A percentile compares a stretch with the other conserved stretches of the same genome.
These are phyloP conservation scores for Axea sp. DNA, from an alignment of 2,888 invertebrate species.

Conservation along the genomic window DNA sequence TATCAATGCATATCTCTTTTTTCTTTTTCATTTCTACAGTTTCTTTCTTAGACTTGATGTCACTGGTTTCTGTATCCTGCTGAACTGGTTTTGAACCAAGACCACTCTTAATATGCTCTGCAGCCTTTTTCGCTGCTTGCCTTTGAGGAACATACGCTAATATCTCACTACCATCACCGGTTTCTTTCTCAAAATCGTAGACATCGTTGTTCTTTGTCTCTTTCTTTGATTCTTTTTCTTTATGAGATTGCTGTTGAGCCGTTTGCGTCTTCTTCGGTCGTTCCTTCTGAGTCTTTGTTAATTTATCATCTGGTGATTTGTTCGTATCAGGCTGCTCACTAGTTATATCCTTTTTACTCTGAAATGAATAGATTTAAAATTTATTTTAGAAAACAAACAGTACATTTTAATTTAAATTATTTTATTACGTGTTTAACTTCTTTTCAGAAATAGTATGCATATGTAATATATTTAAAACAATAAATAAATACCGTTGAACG, in stretches of 20 bases:
- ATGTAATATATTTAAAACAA: no score
- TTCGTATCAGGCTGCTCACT: slow-evolving; percentile 77
- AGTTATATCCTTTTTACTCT: slow-evolving; percentile 68
- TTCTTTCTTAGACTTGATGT: slow-evolving; percentile 73
- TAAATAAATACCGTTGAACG: slow-evolving; percentile 79
- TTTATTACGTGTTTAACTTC: no score
- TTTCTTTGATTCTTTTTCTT: slow-evolving; percentile 62
- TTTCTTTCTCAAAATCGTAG: slow-evolving; percentile 83
- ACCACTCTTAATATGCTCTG: slow-evolving; percentile 92
- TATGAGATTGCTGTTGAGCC: slow-evolving; percentile 41
- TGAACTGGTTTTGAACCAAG: slow-evolving; percentile 81
- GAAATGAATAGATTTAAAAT: slow-evolving; percentile 5
- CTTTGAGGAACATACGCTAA: slow-evolving; percentile 93
- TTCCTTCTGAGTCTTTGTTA: slow-evolving; percentile 73
- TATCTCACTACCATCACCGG: slow-evolving; percentile 82
- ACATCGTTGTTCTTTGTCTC: slow-evolving; percentile 79
- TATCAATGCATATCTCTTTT: no score
- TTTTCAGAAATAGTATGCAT: no score
- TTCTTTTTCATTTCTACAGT: slow-evolving; percentile 71
- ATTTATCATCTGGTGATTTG: slow-evolving; percentile 68
- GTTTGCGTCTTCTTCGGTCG: slow-evolving; percentile 66
- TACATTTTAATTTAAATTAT: no score
- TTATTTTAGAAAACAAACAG: no score
- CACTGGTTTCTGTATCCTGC: slow-evolving; percentile 72
- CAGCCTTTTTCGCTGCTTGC: slow-evolving; percentile 94